phyloP scores from a whole-genome alignment of 2,797 vertebrate species.

The Netta rufina region DNA sequence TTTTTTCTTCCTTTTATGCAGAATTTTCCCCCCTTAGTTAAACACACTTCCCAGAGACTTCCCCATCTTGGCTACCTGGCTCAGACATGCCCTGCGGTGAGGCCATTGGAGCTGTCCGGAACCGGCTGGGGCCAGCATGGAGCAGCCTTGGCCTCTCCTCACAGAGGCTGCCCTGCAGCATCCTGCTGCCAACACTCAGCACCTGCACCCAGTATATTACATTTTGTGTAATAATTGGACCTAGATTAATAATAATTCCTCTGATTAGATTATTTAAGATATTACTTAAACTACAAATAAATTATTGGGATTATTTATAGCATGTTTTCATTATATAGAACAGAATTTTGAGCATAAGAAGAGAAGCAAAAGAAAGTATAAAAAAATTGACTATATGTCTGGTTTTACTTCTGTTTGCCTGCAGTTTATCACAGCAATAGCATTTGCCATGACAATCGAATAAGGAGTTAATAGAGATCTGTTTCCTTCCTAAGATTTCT shows the following conservation, averaged over 20 bases:
- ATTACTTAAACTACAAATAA: not conserved
- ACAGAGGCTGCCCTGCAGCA: accelerated
- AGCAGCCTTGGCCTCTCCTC: not conserved
- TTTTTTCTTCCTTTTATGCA: not conserved
- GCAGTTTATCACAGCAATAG: not conserved
- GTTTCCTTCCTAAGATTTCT: not conserved
- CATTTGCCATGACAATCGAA: not conserved
- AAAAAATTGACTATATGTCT: not conserved
- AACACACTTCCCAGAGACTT: accelerated
- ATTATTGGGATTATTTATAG: not conserved
- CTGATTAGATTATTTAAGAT: not conserved
- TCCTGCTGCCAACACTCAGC: not conserved
- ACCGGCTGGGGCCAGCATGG: not conserved
- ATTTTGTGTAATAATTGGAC: not conserved
- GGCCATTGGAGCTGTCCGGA: not conserved
- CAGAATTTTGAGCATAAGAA: not conserved
- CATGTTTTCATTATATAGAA: not conserved
- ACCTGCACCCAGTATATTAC: not conserved
- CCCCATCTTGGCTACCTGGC: accelerated
- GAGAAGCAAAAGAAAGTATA: not conserved
- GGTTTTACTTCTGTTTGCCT: not conserved
- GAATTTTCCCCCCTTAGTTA: not conserved
- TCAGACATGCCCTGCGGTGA: accelerated
- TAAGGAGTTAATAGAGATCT: not conserved
- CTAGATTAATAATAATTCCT: not conserved